phyloP scores from a whole-genome alignment of 2,113 vertebrate species.

The Oreotrochilus melanogaster region DNA sequence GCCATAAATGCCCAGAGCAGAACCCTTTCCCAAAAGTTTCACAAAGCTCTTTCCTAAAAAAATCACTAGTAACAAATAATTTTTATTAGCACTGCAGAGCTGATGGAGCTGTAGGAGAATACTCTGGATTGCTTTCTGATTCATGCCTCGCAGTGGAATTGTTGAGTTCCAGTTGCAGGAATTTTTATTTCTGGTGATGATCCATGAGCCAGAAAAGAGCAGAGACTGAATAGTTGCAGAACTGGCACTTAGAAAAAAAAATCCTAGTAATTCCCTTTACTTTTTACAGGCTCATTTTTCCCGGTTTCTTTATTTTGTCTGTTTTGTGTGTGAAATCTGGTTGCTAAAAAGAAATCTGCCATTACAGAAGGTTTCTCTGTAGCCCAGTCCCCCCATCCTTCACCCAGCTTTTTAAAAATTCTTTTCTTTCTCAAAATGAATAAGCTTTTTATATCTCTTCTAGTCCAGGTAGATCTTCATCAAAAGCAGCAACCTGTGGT shows the following conservation, averaged over 20 bases:
- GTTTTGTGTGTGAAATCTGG: not conserved
- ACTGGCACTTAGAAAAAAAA: not conserved
- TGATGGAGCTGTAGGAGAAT: constrained; percentile 46
- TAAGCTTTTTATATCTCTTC: not conserved
- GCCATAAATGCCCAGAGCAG: not conserved
- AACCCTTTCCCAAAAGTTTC: not conserved
- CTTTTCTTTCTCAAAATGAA: not conserved
- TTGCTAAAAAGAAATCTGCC: not conserved
- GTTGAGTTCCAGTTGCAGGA: constrained; percentile 44
- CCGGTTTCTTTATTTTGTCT: not conserved
- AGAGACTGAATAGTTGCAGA: not conserved
- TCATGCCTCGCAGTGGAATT: constrained; percentile 50
- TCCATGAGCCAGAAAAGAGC: constrained; percentile 45
- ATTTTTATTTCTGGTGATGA: constrained; percentile 31
- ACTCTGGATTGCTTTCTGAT: constrained; percentile 47
- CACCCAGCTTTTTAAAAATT: not conserved
- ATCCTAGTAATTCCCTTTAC: not conserved
- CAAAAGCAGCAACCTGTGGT: not conserved
- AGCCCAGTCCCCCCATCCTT: fast-evolving
- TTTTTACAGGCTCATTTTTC: not conserved
- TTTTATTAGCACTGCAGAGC: constrained; percentile 36
- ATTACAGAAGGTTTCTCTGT: not conserved
- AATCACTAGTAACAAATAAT: not conserved
- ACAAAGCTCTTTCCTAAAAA: not conserved
- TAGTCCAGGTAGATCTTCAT: not conserved